phyloP scores from a whole-genome alignment of 2,797 vertebrate genomes.

The Myripristis jacobus region DNA sequence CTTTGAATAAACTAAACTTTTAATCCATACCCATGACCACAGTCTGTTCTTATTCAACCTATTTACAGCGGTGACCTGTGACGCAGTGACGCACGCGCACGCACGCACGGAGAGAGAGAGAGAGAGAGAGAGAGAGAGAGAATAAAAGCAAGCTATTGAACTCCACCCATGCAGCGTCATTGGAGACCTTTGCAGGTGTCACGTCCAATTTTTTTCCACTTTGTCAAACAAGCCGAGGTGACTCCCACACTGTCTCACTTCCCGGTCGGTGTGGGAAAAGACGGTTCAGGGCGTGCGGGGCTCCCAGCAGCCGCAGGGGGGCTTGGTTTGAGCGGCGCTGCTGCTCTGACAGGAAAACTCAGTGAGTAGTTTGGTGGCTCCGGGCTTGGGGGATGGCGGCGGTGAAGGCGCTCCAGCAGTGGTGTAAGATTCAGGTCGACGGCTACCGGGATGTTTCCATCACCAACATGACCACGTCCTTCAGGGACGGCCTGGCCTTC shows the following conservation, averaged over 20 bases:
- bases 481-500: slow-evolving; percentile 96
- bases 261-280: slow-evolving; percentile 18
- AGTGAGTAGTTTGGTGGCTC: background rate
- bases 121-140: background rate
- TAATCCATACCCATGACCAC: too few species aligned
- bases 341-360: slow-evolving; percentile 3
- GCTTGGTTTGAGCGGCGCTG: slow-evolving; percentile 6
- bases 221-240: background rate
- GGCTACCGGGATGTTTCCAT: slow-evolving; percentile 93
- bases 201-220: slow-evolving; percentile 11
- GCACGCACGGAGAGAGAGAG: background rate
- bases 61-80: too few species aligned
- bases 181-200: slow-evolving; percentile 64
- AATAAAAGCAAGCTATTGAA: background rate
- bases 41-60: too few species aligned
- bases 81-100: too few species aligned
- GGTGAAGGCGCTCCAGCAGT: slow-evolving; percentile 93
- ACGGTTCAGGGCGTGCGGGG: too few species aligned
- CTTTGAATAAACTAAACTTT: too few species aligned
- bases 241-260: slow-evolving; percentile 25
- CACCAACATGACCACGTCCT: slow-evolving; percentile 98
- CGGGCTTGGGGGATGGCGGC: slow-evolving; percentile 86
- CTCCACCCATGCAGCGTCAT: slow-evolving; percentile 63
- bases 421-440: slow-evolving; percentile 91
- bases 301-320: background rate